Conservation (phyloP, 2,888 invertebrate species). For the Amaurobius ferox region DNA sequence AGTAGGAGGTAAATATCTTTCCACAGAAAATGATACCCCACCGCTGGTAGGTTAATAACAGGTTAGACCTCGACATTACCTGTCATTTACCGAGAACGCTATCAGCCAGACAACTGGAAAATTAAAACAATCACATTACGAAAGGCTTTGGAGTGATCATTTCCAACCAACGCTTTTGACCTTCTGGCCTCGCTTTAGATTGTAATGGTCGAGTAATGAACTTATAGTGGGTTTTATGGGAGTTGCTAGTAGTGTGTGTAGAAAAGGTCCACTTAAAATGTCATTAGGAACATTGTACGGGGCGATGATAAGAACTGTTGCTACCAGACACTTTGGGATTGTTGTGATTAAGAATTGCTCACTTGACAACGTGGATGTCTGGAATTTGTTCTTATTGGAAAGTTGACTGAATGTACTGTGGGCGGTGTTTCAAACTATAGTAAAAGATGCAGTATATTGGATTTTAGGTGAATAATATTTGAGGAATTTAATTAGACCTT, state of each 20-base stretch:
- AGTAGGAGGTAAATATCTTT: neutral
- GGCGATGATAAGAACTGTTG: neutral
- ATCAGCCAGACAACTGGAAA: neutral
- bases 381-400: too few species aligned
- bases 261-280: slow-evolving; percentile 6
- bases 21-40: neutral
- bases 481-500: too few species aligned
- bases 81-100: neutral
- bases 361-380: too few species aligned
- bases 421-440: too few species aligned
- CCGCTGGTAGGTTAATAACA: neutral
- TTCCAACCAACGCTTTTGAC: neutral
- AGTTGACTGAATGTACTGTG: too few species aligned
- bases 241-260: neutral
- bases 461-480: too few species aligned
- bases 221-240: neutral
- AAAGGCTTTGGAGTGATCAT: neutral
- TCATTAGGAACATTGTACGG: neutral
- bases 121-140: slow-evolving; percentile 2
- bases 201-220: neutral
- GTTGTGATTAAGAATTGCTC: neutral
- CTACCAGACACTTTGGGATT: neutral
- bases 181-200: neutral
- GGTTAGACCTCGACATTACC: neutral
- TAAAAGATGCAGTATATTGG: too few species aligned